Conservation (phyloP, 2,113 vertebrate species). For the Dipodomys ordii region DNA sequence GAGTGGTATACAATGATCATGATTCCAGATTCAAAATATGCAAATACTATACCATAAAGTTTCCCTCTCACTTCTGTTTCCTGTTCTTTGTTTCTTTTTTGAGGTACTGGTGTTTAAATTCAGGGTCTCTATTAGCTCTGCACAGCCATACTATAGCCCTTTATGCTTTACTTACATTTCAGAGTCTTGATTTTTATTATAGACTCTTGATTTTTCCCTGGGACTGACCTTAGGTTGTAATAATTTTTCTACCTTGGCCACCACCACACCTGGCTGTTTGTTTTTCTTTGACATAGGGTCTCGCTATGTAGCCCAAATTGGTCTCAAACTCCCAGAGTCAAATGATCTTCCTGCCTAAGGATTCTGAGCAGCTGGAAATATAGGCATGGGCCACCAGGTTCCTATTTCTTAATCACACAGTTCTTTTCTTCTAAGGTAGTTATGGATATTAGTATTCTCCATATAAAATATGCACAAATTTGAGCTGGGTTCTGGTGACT, state of each 20-base stretch:
- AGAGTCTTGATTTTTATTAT: no score
- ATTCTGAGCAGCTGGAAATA: no score
- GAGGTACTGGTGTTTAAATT: no score
- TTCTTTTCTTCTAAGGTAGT: not conserved
- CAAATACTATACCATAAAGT: not conserved
- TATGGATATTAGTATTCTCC: not conserved
- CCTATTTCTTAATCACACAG: not conserved
- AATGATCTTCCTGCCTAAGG: not conserved
- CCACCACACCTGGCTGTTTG: no score
- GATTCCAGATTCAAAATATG: conserved; percentile 35
- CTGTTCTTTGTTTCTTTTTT: not conserved
- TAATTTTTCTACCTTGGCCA: not conserved
- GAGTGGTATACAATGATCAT: not conserved
- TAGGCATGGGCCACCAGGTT: not conserved
- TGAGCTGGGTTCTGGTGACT: no score
- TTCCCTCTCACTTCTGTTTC: not conserved
- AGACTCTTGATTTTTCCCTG: no score
- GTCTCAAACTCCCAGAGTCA: not conserved
- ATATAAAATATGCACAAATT: not conserved
- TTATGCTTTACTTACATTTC: not conserved
- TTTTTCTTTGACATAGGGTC: not conserved
- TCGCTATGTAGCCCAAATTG: not conserved
- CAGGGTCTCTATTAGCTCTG: no score
- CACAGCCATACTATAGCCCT: no score
- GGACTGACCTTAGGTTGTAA: no score